A percentile compares a stretch with the other conserved stretches of the same genome.
phyloP scores from a whole-genome alignment of 2,797 vertebrate genomes.

The Caiman crocodilus region DNA sequence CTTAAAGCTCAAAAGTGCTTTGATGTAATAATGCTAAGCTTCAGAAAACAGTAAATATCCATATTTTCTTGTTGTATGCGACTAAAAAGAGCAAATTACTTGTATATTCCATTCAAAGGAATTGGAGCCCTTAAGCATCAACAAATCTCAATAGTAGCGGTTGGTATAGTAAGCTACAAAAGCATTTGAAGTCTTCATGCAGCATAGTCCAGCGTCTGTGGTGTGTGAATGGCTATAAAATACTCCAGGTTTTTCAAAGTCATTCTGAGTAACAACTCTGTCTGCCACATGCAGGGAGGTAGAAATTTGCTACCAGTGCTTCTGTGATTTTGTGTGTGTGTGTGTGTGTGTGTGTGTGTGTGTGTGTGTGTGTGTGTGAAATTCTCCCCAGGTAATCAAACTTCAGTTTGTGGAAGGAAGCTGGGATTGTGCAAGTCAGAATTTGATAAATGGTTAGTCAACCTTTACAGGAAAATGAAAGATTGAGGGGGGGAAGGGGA shows the following conservation, averaged over 20 bases:
- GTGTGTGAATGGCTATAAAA: fast-evolving
- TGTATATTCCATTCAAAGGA: background rate
- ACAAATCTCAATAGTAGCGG: background rate
- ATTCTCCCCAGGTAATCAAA: background rate
- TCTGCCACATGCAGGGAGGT: background rate
- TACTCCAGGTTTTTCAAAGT: background rate
- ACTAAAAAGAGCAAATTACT: background rate
- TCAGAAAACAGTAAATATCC: background rate
- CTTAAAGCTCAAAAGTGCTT: background rate
- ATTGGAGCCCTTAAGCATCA: background rate
- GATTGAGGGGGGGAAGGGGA: background rate
- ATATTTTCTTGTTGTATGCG: too few relatives aligned
- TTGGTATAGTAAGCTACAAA: background rate
- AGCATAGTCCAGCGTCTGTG: fast-evolving
- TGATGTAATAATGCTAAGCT: background rate
- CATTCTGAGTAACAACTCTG: background rate
- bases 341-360: background rate
- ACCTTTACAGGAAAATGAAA: background rate
- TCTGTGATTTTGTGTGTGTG: background rate
- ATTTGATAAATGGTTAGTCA: background rate
- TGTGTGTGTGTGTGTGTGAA: background rate
- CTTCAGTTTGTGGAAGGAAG: background rate
- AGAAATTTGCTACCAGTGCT: background rate
- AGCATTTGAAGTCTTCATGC: background rate
- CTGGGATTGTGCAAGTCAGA: background rate